Evolutionary conservation across 2,888 invertebrate genomes (phyloP), one percentile per base, ranked within the genome.

Genomic region (Deilephila porcellus): DNA sequence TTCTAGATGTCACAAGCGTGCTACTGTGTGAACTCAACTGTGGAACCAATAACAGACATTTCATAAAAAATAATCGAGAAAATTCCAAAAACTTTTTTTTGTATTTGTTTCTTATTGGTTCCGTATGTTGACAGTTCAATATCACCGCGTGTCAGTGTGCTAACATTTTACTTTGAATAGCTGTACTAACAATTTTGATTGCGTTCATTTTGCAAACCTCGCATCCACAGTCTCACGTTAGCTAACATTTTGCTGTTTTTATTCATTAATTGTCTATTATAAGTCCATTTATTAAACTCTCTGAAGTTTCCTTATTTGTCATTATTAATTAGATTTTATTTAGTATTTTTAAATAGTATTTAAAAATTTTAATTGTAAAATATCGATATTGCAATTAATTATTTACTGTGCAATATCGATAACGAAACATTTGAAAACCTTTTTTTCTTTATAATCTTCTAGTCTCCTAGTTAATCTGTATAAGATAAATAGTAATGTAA

Each of bases 1-100:
- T 34, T 34, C 45, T 52, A 52, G 52, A 52, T 67, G 64, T 67
- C 67, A 67, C 67, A 67, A 67, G 67, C 52, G 67, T 67, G 45
- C 67, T 45, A 67, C 3, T 56, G 56, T 56, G 37, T 64, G 5
- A 32, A 64, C 11, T 14, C 5, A 45, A 45, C 17, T 45, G 17
- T 52, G 67, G 67, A 67, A 67, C 25, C 67, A 25, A 25, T 67
- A 4, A 14, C 20, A 64, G 11, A 19, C 11, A 34, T 37, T 29
- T 8, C 17, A 34, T 34, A 3, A 0, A 60, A 11, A 60, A 25
- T 60, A 25, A 60, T 11, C 7, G 6, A 2, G 7, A 60, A n/a
- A 56, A 5, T 14, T 11, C 11, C 1, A 45, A 45, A 45, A 1
- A 14, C 3, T 45, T 45, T 45, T 11, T 25, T 37, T 11, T 5